phyloP scores from a whole-genome alignment of 2,113 vertebrate genomes.

The Sakesphorus luctuosus region DNA sequence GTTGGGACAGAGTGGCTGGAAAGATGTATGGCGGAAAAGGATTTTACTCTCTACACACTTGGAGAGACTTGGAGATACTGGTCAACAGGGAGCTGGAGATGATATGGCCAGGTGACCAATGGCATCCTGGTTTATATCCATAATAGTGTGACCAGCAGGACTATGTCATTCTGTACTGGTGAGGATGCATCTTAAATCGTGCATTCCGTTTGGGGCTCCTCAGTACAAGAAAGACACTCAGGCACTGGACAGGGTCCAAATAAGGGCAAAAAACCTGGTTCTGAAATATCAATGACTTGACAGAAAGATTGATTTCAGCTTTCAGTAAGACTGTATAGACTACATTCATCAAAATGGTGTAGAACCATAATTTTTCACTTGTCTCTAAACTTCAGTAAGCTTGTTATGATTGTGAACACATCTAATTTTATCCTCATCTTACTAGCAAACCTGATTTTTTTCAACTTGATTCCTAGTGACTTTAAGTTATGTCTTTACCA shows the following conservation, averaged over 20 bases:
- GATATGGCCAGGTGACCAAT: too few relatives aligned
- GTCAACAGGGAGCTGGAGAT: not conserved
- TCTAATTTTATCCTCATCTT: not conserved
- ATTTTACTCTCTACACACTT: not conserved
- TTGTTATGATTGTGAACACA: not conserved
- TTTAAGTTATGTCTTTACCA: not conserved
- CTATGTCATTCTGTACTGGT: not conserved
- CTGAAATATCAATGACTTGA: not conserved
- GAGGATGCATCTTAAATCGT: not conserved
- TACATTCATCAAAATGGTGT: not conserved
- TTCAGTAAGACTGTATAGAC: not conserved
- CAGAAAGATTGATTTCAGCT: not conserved
- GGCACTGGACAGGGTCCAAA: not conserved
- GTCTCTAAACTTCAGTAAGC: not conserved
- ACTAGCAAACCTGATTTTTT: not conserved
- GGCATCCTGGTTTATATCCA: not conserved
- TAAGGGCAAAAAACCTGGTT: not conserved
- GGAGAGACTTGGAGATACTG: not conserved
- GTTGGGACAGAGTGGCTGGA: not conserved
- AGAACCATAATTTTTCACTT: not conserved
- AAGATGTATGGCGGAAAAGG: not conserved
- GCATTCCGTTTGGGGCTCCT: not conserved
- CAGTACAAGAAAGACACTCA: not conserved
- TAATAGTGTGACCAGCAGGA: not conserved
- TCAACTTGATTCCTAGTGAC: not conserved